These are phyloP conservation scores for Myotis daubentonii DNA, from an alignment of 2,797 vertebrate species.

Conservation along the genomic window DNA sequence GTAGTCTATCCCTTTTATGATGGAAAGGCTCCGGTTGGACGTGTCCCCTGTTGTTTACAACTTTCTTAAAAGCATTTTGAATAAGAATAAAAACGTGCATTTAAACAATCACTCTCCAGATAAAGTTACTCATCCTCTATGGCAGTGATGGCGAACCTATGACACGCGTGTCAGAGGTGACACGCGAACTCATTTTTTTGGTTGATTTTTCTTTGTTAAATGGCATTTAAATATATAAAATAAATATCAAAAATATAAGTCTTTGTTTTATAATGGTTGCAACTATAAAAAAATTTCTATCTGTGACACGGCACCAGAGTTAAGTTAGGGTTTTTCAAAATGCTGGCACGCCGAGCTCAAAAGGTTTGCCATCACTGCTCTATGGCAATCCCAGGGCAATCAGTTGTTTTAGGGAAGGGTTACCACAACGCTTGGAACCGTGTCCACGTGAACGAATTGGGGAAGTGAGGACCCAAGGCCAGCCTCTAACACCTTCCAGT, in stretches of 20 bases:
- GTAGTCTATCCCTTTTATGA: background rate
- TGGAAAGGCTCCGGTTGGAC: background rate
- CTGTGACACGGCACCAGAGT: too few species aligned
- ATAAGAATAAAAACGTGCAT: constrained; percentile 7
- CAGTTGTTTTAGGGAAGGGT: constrained; percentile 24
- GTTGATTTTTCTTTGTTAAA: too few species aligned
- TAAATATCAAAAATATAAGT: too few species aligned
- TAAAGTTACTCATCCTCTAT: constrained; percentile 17
- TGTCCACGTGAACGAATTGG: background rate
- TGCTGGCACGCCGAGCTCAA: too few species aligned
- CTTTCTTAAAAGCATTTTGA: constrained; percentile 44
- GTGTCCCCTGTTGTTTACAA: background rate
- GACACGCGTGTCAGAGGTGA: too few species aligned
- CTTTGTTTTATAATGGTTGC: too few species aligned
- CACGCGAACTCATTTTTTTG: too few species aligned
- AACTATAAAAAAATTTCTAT: too few species aligned
- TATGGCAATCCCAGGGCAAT: background rate
- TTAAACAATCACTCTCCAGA: constrained; percentile 44
- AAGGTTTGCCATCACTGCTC: background rate
- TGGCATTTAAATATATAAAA: too few species aligned
- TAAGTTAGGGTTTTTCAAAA: too few species aligned
- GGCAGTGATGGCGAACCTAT: background rate
- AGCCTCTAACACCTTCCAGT: background rate
- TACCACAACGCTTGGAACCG: background rate
- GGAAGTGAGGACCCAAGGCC: background rate